Percentiles rank a stretch among this genome's conserved stretches.
phyloP scores from a whole-genome alignment of 2,888 invertebrate species.

The Coelogynopora nodosa region DNA sequence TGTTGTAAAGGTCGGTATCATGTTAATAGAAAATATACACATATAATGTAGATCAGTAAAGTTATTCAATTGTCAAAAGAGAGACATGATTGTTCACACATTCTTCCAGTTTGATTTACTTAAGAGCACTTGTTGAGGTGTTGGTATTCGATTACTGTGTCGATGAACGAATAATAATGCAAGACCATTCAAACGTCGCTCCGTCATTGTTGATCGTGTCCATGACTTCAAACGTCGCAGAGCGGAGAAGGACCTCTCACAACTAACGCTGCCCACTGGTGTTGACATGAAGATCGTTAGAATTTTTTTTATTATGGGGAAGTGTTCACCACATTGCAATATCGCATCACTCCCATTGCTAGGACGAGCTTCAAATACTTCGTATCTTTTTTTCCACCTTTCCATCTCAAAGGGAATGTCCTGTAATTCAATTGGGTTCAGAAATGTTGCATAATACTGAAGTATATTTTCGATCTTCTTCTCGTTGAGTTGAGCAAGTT shows the following conservation, averaged over 20 bases:
- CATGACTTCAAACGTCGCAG: conserved; percentile 20
- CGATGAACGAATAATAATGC: conserved; percentile 25
- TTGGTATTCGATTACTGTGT: conserved; percentile 13
- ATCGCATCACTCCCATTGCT: conserved; percentile 28
- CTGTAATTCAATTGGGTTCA: neutral
- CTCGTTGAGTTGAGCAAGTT: conserved; percentile 27
- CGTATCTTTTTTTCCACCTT: conserved; percentile 25
- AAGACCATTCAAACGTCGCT: conserved; percentile 28
- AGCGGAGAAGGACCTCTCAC: conserved; percentile 20
- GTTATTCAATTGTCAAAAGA: conserved; percentile 8
- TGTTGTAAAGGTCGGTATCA: neutral
- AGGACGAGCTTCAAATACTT: conserved; percentile 28
- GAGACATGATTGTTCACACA: conserved; percentile 11
- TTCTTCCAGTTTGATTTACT: conserved; percentile 14
- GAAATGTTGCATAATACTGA: neutral
- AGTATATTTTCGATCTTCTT: conserved; percentile 7
- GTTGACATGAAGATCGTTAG: conserved; percentile 28
- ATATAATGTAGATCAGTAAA: neutral
- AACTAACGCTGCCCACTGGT: conserved; percentile 23
- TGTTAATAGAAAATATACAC: neutral
- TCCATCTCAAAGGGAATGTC: conserved; percentile 4
- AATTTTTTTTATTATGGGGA: conserved; percentile 21
- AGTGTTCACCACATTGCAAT: conserved; percentile 25
- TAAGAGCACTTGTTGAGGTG: conserved; percentile 13
- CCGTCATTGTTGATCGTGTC: conserved; percentile 29